Evolutionary conservation across 2,888 invertebrate genomes (phyloP).

Genomic region (Gnatocerus cornutus): DNA sequence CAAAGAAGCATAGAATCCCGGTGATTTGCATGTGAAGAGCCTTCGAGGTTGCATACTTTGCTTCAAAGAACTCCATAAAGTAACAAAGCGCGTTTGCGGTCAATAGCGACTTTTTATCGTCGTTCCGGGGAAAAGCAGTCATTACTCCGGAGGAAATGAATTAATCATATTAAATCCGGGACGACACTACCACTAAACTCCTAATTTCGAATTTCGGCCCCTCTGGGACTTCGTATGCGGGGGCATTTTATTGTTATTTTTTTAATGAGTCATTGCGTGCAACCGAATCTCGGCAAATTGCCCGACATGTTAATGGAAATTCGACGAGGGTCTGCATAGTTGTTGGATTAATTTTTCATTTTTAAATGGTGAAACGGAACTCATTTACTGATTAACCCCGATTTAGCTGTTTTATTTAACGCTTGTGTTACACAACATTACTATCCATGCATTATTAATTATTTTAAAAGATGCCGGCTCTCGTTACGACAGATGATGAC

Average conservation of each 20-base stretch:
- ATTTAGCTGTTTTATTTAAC: slow-evolving; percentile 19
- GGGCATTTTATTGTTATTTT: slow-evolving; percentile 37
- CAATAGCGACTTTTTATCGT: slow-evolving; percentile 39
- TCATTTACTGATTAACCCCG: slow-evolving; percentile 18
- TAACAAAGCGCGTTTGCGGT: slow-evolving; percentile 54
- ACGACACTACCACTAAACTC: slow-evolving; percentile 25
- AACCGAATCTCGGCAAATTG: slow-evolving; percentile 10
- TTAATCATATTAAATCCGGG: slow-evolving; percentile 46
- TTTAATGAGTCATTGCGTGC: slow-evolving; percentile 33
- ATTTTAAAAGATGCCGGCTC: slow-evolving; percentile 42
- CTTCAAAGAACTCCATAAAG: slow-evolving; percentile 52
- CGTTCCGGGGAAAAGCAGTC: slow-evolving; percentile 40
- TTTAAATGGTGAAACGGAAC: not conserved
- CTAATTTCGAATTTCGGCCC: slow-evolving; percentile 27
- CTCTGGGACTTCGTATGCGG: slow-evolving; percentile 7
- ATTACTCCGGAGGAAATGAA: slow-evolving; percentile 44
- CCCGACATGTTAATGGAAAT: slow-evolving; percentile 33
- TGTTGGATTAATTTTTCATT: slow-evolving; percentile 33
- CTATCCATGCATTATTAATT: slow-evolving; percentile 40
- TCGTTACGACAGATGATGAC: slow-evolving; percentile 39
- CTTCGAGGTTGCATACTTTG: slow-evolving; percentile 51
- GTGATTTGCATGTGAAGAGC: slow-evolving; percentile 68
- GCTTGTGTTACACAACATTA: slow-evolving; percentile 30
- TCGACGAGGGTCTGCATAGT: slow-evolving; percentile 33
- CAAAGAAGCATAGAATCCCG: slow-evolving; percentile 56